Base-by-base conservation (phyloP, 1,140 invertebrate genomes). In the Anastrepha obliqua region DNA sequence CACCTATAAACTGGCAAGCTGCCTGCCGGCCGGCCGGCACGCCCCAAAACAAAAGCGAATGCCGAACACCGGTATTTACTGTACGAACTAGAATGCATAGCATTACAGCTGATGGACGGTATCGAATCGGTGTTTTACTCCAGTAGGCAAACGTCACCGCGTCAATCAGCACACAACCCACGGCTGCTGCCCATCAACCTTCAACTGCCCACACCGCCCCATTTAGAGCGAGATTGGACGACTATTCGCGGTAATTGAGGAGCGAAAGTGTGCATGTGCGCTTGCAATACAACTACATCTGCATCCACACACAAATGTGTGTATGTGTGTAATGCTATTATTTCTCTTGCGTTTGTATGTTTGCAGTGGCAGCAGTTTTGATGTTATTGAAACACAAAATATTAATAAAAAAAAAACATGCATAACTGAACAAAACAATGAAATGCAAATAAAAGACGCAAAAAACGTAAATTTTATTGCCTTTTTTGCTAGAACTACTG, bases 21-120 rank as follows among this genome's bases (percentile, higher is more conserved):
- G 74, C 74, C 44, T 47, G 74, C 74, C 74, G 74, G 74, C 74
- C 74, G 74, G 74, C 47, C 42, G 47, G 60, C 4, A 9, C 60
- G 60, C 60, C 60, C n/a, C 5, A 62, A 62, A 62, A 62, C 60
- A 62, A 55, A 62, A 62, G 60, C 13, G 60, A 62, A 62, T 74
- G 47, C 70, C 17, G 11, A 64, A 64, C 64, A 20, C 64, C 64
- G 29, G 64, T 39, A 20, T 39, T 20, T 39, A 62, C n/a, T 62
- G 60, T 17, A 62, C n/a, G 11, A 55, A 11, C 51, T 6, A 8
- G 51, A 55, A 55, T 55, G 51, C 51, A 55, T 55, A 2, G 51
- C 51, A 11, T 11, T 55, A 55, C 11, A 55, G 67, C 67, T 74
- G 67, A 74, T 74, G 67, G 13, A 74, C 51, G 29, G 20, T 29